Conservation (phyloP, 2,888 invertebrate genomes). For the Apotomis capreana region DNA sequence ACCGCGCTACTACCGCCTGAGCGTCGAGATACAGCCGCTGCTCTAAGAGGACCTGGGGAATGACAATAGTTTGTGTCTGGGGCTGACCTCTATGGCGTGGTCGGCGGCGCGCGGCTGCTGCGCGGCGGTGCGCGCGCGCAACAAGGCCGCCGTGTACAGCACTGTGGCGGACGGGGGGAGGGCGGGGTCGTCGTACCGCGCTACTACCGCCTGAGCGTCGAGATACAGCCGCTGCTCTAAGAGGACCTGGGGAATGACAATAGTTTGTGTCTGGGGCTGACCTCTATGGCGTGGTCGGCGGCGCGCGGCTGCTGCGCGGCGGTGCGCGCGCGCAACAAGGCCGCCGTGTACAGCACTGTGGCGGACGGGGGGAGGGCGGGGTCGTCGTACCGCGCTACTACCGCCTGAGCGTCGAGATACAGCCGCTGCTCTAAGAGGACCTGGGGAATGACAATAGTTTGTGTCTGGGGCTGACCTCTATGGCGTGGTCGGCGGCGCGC, state of each 20-base stretch:
- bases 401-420: constrained; percentile 94
- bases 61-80: too few species aligned
- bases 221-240: too few species aligned
- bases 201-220: constrained; percentile 47
- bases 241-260: too few species aligned
- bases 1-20: constrained; percentile 76
- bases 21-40: constrained; percentile 99
- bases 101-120: constrained; percentile 86
- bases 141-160: constrained; percentile 96
- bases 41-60: constrained; percentile 89
- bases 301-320: constrained; percentile 89
- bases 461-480: too few species aligned
- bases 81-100: background rate
- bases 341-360: constrained; percentile 97
- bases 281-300: constrained; percentile 52
- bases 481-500: constrained; percentile 65
- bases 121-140: constrained; percentile 95
- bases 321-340: constrained; percentile 94
- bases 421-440: constrained; percentile 96
- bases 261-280: background rate
- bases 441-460: too few species aligned
- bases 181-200: constrained; percentile 89
- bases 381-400: constrained; percentile 88
- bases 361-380: constrained; percentile 93
- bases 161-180: constrained; percentile 96